Conservation (phyloP, 2,113 vertebrate species). For the Channa maculata region DNA sequence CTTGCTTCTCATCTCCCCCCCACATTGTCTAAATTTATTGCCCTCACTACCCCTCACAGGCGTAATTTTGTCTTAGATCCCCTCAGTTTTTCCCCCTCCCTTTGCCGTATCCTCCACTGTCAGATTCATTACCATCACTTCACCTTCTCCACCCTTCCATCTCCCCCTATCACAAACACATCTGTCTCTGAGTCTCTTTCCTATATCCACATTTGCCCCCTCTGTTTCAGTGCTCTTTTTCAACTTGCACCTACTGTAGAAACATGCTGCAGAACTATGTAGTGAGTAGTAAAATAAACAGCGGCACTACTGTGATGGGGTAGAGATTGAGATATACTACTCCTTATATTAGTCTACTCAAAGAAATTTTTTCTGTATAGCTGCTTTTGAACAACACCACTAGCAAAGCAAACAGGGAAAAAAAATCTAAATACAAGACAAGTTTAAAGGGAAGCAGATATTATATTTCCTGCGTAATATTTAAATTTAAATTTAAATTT, state of each 20-base stretch:
- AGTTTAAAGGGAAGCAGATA: not conserved
- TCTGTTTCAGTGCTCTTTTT: constrained; percentile 16
- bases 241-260: not conserved
- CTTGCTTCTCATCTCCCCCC: not conserved
- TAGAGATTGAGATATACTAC: constrained; percentile 46
- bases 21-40: constrained; percentile 13
- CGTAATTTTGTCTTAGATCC: constrained; percentile 33
- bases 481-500: too few species aligned
- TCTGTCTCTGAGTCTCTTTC: not conserved
- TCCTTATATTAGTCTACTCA: constrained; percentile 27
- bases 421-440: not conserved
- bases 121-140: constrained; percentile 45
- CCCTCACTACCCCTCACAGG: constrained; percentile 20
- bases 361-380: constrained; percentile 12
- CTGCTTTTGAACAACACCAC: constrained; percentile 5
- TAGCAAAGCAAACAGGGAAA: constrained; percentile 6
- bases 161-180: not conserved
- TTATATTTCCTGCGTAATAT: not conserved
- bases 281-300: constrained; percentile 66
- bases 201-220: constrained; percentile 15
- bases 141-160: constrained; percentile 22
- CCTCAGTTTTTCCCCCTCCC: not conserved
- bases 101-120: constrained; percentile 10
- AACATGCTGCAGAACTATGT: constrained; percentile 13
- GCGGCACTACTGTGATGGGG: constrained; percentile 53